Conservation (phyloP, 2,797 vertebrate genomes). For the Columba guinea region DNA sequence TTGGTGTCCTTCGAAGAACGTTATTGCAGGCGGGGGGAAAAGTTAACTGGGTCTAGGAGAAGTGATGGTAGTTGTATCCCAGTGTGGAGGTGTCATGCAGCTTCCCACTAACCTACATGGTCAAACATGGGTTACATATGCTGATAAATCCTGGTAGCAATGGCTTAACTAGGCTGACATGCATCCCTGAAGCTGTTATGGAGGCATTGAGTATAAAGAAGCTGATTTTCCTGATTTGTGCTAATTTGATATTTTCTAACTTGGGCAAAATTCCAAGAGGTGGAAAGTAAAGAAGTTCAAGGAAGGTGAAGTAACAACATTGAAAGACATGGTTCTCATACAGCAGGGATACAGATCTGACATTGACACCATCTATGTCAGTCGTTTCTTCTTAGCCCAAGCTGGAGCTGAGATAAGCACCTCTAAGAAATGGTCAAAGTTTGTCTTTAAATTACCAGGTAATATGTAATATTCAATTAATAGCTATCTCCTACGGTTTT, state of each 20-base stretch:
- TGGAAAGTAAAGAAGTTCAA: background rate
- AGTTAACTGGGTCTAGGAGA: background rate
- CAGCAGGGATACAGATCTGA: background rate
- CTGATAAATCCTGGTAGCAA: background rate
- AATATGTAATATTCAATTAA: background rate
- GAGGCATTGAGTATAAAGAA: background rate
- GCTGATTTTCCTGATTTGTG: background rate
- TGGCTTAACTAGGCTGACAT: background rate
- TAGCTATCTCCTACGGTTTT: background rate
- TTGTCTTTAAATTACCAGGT: background rate
- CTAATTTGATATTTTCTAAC: background rate
- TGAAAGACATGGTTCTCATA: background rate
- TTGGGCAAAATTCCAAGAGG: background rate
- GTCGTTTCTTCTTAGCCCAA: background rate
- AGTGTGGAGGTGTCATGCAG: accelerated
- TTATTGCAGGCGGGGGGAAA: background rate
- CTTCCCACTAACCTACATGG: background rate
- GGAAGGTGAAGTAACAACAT: background rate
- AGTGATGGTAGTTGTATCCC: background rate
- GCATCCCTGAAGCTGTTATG: background rate
- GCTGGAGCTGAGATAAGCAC: background rate
- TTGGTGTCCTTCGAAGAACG: background rate
- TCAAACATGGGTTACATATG: accelerated
- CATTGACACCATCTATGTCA: background rate
- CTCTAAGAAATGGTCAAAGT: background rate